phyloP scores from a whole-genome alignment of 2,797 vertebrate species.

The Fratercula arctica region DNA sequence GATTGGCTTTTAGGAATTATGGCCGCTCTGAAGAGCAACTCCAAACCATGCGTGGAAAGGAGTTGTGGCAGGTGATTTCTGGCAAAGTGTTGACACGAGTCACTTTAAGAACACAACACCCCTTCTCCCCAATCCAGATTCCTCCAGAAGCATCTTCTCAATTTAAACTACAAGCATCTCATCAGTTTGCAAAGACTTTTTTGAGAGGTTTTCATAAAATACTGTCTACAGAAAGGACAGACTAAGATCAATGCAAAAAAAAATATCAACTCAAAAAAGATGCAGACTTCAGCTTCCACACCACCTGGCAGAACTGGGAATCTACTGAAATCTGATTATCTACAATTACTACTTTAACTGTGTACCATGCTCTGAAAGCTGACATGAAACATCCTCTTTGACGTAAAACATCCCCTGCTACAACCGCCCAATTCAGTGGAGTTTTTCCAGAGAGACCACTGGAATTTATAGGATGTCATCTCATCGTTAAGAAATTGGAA shows the following conservation, averaged over 20 bases:
- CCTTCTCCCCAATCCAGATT: neutral
- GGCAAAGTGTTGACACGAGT: neutral
- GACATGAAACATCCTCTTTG: neutral
- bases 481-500: neutral
- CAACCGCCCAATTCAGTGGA: accelerated
- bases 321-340: neutral
- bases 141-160: neutral
- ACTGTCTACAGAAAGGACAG: neutral
- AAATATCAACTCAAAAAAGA: neutral
- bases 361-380: neutral
- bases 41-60: neutral
- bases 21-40: neutral
- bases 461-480: conserved; percentile 6
- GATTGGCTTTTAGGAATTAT: neutral
- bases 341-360: neutral
- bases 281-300: neutral
- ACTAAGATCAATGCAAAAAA: neutral
- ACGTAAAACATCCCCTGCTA: neutral
- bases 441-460: conserved; percentile 8
- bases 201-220: neutral
- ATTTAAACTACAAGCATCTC: neutral
- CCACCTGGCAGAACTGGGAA: neutral
- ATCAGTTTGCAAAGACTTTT: neutral
- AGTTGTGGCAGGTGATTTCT: neutral
- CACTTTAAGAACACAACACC: neutral